Conservation (phyloP, 1,140 invertebrate genomes). For the Zophobas atratus region DNA sequence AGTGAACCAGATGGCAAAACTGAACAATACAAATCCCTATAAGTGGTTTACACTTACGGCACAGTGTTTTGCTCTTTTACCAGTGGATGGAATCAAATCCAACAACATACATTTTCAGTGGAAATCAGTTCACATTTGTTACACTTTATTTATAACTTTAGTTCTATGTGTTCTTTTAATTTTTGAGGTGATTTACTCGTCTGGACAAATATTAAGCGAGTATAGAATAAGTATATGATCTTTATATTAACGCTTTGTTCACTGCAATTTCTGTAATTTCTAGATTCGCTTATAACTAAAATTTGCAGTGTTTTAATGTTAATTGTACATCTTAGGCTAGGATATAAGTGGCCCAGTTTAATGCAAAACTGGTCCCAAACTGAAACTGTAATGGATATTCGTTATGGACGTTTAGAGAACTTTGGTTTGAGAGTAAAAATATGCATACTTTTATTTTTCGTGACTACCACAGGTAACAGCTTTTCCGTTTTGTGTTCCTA, state of each 20-base stretch:
- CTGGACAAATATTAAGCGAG: background rate
- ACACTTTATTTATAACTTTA: constrained; percentile 2
- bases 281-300: constrained; percentile 3
- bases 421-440: background rate
- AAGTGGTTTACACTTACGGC: constrained; percentile 16
- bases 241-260: background rate
- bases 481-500: background rate
- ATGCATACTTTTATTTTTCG: constrained; percentile 2
- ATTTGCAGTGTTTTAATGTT: constrained; percentile 8
- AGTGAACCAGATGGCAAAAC: constrained; percentile 4
- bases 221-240: background rate
- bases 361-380: constrained; percentile 9
- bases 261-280: background rate
- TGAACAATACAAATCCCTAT: background rate
- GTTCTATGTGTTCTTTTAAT: background rate
- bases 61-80: constrained; percentile 46
- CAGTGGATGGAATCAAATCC: constrained; percentile 3
- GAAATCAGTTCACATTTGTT: constrained; percentile 1
- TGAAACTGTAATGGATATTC: constrained; percentile 9
- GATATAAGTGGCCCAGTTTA: background rate
- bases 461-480: constrained; percentile 4
- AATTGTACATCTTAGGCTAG: constrained; percentile 23
- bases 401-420: constrained; percentile 3
- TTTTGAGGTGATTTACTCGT: constrained; percentile 7
- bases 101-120: background rate